Conservation (phyloP, 2,113 vertebrate genomes). For the Manacus vitellinus region DNA sequence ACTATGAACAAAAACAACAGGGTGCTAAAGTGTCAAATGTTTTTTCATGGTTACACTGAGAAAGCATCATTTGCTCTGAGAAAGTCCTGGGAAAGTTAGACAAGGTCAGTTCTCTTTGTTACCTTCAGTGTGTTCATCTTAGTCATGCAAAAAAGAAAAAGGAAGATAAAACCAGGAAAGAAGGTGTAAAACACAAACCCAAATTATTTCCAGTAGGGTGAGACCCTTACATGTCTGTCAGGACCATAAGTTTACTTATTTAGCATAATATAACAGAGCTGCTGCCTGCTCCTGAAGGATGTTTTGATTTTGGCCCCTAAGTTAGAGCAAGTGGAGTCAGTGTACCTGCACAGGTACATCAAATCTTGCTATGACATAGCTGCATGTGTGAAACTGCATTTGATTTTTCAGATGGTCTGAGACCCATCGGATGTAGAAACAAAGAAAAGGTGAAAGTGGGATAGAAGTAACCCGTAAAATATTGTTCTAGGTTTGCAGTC, state of each 20-base stretch:
- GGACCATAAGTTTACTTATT: not conserved
- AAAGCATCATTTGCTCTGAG: not conserved
- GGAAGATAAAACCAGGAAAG: not conserved
- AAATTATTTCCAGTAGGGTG: not conserved
- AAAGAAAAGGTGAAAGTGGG: not conserved
- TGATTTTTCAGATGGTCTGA: not conserved
- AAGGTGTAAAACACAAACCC: not conserved
- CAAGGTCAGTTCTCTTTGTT: not conserved
- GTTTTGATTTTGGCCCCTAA: not conserved
- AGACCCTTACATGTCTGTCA: not conserved
- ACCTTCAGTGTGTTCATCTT: not conserved
- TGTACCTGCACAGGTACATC: not conserved
- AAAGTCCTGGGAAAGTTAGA: not conserved
- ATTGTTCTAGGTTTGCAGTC: not conserved
- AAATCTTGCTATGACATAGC: not conserved
- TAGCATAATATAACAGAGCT: not conserved
- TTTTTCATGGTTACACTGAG: not conserved
- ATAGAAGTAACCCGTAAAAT: not conserved
- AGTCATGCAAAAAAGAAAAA: not conserved
- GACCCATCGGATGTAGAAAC: not conserved
- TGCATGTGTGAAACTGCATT: not conserved
- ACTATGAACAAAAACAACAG: not conserved
- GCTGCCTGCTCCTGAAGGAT: not conserved
- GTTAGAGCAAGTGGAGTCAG: not conserved
- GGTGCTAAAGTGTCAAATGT: not conserved